Percentiles rank a stretch among this genome's conserved stretches.
These are phyloP conservation scores for Valencia hispanica DNA, from an alignment of 2,797 vertebrate species.

Conservation along the genomic window DNA sequence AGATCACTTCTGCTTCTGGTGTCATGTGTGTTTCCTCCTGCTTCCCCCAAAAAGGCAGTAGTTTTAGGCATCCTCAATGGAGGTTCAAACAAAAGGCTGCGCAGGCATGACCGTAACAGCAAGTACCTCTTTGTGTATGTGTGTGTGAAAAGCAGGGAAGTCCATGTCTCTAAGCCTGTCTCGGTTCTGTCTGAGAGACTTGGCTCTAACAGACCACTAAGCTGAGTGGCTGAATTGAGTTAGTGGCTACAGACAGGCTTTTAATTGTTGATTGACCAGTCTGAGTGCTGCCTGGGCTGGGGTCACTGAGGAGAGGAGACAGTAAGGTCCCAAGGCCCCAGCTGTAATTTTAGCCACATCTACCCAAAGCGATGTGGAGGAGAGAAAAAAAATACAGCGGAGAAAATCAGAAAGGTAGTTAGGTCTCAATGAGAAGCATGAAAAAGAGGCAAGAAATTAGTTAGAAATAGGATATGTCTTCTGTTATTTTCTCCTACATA, in stretches of 20 bases:
- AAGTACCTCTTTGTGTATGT: constrained; percentile 29
- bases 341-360: constrained; percentile 74
- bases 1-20: constrained; percentile 28
- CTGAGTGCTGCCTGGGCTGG: constrained; percentile 78
- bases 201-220: constrained; percentile 64
- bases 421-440: constrained; percentile 12
- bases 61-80: constrained; percentile 7
- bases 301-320: constrained; percentile 76
- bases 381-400: constrained; percentile 31
- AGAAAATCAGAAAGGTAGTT: constrained; percentile 10
- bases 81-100: constrained; percentile 50
- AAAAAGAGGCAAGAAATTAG: constrained; percentile 14
- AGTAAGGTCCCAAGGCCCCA: constrained; percentile 78
- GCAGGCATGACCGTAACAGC: constrained; percentile 48
- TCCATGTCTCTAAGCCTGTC: constrained; percentile 67
- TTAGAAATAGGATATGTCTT: constrained; percentile 5
- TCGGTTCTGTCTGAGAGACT: constrained; percentile 71
- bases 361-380: constrained; percentile 14
- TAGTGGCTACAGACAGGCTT: constrained; percentile 81
- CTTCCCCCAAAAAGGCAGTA: constrained; percentile 10
- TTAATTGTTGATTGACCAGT: constrained; percentile 87
- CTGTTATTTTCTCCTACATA: constrained; percentile 1
- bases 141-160: constrained; percentile 39
- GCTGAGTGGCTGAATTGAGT: constrained; percentile 80
- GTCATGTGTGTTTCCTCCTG: constrained; percentile 26